These are phyloP conservation scores for Cynocephalus volans DNA, from an alignment of 2,113 vertebrate genomes.

Conservation along the genomic window DNA sequence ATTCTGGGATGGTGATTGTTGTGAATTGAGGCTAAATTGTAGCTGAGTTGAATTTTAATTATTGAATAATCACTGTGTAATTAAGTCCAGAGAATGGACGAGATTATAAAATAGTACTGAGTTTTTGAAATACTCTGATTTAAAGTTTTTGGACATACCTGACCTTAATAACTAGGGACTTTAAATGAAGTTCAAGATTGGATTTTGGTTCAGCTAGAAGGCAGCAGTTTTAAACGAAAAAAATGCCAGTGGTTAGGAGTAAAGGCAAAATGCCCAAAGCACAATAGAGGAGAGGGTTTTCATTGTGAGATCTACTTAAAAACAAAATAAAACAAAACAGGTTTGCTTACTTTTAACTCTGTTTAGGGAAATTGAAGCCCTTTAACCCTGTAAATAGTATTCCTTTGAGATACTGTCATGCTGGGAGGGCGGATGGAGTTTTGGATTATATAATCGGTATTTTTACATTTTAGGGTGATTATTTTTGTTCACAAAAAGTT, in stretches of 20 bases:
- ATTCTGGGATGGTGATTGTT: constrained; percentile 38
- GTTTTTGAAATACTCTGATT: not conserved
- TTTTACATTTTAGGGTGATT: constrained; percentile 61
- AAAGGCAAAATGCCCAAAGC: constrained; percentile 54
- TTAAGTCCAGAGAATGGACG: constrained; percentile 40
- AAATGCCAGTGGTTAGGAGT: not conserved
- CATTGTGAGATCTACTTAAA: not conserved
- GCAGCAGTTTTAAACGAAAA: constrained; percentile 44
- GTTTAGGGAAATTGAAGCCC: constrained; percentile 31
- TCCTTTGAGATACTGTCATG: constrained; percentile 12
- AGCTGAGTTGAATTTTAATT: constrained; percentile 81
- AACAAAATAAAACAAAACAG: constrained; percentile 28
- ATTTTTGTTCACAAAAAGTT: constrained; percentile 59
- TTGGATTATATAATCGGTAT: not conserved
- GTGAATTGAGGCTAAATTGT: constrained; percentile 61
- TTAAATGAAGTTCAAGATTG: constrained; percentile 59
- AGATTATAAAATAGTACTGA: constrained; percentile 37
- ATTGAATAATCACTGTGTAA: constrained; percentile 62
- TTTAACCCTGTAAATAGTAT: constrained; percentile 52
- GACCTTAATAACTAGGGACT: constrained; percentile 8
- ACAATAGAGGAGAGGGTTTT: not conserved
- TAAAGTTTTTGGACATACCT: constrained; percentile 28
- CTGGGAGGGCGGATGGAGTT: not conserved
- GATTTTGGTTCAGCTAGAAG: constrained; percentile 43
- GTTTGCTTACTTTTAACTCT: constrained; percentile 5